Conservation (phyloP, 2,888 invertebrate genomes). For the Entomobrya proxima region DNA sequence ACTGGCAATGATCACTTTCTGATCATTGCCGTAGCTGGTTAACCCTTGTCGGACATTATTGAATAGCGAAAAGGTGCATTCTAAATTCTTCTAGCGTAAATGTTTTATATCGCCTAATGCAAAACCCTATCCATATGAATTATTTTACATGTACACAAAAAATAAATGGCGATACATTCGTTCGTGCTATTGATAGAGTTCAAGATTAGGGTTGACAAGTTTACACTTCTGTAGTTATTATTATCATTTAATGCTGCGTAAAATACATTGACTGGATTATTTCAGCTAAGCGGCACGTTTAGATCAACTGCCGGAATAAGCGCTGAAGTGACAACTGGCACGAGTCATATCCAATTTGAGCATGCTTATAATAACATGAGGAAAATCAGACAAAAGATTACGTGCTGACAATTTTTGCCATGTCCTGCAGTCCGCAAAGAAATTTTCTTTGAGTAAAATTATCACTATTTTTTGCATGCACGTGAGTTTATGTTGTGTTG, state of each 20-base stretch:
- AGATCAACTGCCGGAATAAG: conserved; percentile 45
- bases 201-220: conserved; percentile 61
- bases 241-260: too few relatives aligned
- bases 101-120: background rate
- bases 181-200: conserved; percentile 35
- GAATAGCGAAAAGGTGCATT: background rate
- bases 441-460: too few relatives aligned
- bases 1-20: conserved; percentile 20
- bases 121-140: background rate
- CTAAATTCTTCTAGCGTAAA: background rate
- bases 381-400: too few relatives aligned
- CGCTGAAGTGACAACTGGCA: conserved; percentile 29
- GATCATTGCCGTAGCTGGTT: conserved; percentile 11
- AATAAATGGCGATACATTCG: background rate
- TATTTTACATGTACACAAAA: background rate
- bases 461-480: too few relatives aligned
- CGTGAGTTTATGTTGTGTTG: too few relatives aligned
- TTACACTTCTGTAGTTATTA: background rate
- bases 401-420: too few relatives aligned
- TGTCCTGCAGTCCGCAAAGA: too few relatives aligned
- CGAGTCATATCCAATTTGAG: background rate
- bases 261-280: conserved; percentile 36
- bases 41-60: background rate
- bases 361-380: too few relatives aligned
- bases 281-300: conserved; percentile 24